Evolutionary conservation across 1,140 invertebrate genomes (phyloP).

Genomic region (Chrysomallon squamiferum): DNA sequence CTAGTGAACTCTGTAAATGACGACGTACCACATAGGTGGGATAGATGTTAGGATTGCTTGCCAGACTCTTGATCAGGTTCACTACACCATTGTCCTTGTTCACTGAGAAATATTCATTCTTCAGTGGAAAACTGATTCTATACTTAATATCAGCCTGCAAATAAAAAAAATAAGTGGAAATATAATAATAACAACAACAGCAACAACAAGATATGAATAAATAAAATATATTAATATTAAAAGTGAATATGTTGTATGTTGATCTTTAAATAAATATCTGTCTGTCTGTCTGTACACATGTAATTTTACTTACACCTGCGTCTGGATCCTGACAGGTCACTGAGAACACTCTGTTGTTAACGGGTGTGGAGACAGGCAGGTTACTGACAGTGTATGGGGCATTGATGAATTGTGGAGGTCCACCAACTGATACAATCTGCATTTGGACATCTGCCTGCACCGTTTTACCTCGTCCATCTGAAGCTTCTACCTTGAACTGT

Average conservation of each 20-base stretch:
- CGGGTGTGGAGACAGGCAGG: conserved; percentile 21
- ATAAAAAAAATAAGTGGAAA: too few species aligned
- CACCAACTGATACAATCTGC: conserved; percentile 10
- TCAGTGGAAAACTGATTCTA: too few species aligned
- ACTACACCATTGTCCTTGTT: conserved; percentile 18
- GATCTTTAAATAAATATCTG: too few species aligned
- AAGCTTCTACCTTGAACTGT: conserved; percentile 32
- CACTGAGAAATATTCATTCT: conserved; percentile 23
- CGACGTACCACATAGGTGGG: conserved; percentile 17
- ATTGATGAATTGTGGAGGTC: conserved; percentile 33
- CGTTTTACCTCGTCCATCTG: conserved; percentile 19
- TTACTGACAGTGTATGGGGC: conserved; percentile 20
- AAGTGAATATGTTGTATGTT: too few species aligned
- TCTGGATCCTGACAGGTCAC: conserved; percentile 29
- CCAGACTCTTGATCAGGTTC: conserved; percentile 16
- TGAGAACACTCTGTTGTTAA: conserved; percentile 28
- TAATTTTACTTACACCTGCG: conserved; percentile 20
- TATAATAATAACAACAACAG: too few species aligned
- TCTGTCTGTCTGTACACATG: too few species aligned
- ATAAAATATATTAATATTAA: too few species aligned
- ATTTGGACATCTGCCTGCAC: conserved; percentile 24
- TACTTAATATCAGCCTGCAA: too few species aligned
- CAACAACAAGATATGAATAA: too few species aligned
- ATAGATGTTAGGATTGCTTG: conserved; percentile 7
- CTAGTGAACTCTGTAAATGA: too few species aligned